Percentiles rank a stretch among this genome's conserved stretches.
phyloP scores from a whole-genome alignment of 2,888 invertebrate species.

The Antheraea yamamai region DNA sequence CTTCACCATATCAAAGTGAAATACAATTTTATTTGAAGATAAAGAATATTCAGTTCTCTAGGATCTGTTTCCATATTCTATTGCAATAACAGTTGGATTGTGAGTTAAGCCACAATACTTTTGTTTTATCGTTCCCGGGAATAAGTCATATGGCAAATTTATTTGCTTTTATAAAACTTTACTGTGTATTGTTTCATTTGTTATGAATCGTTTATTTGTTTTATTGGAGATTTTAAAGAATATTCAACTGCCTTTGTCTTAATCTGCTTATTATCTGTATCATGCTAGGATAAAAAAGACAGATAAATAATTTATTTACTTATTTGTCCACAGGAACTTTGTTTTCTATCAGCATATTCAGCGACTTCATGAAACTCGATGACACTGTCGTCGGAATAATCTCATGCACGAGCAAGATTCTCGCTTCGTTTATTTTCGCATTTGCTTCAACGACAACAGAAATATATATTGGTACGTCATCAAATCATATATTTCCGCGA shows the following conservation, averaged over 20 bases:
- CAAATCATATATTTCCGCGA: neutral
- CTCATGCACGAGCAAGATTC: slow-evolving; percentile 92
- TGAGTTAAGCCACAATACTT: neutral
- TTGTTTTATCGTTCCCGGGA: neutral
- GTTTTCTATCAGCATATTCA: slow-evolving; percentile 91
- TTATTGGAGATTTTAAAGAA: neutral
- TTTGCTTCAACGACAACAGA: slow-evolving; percentile 89
- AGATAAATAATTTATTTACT: neutral
- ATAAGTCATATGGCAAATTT: neutral
- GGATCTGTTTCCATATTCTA: neutral
- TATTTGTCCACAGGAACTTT: slow-evolving; percentile 83
- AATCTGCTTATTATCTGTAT: too few species aligned
- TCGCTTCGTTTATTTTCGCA: slow-evolving; percentile 92
- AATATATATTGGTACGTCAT: slow-evolving; percentile 87
- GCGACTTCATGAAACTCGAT: slow-evolving; percentile 90
- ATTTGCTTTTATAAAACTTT: neutral
- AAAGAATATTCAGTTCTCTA: neutral
- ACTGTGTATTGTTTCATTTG: slow-evolving; percentile 2
- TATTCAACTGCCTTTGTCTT: too few species aligned
- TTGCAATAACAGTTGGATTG: neutral
- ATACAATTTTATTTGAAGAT: neutral
- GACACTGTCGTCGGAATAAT: slow-evolving; percentile 92
- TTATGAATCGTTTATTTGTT: neutral
- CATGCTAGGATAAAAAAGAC: too few species aligned
- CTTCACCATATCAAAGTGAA: neutral